phyloP scores from a whole-genome alignment of 2,113 vertebrate genomes.

The Anolis carolinensis region DNA sequence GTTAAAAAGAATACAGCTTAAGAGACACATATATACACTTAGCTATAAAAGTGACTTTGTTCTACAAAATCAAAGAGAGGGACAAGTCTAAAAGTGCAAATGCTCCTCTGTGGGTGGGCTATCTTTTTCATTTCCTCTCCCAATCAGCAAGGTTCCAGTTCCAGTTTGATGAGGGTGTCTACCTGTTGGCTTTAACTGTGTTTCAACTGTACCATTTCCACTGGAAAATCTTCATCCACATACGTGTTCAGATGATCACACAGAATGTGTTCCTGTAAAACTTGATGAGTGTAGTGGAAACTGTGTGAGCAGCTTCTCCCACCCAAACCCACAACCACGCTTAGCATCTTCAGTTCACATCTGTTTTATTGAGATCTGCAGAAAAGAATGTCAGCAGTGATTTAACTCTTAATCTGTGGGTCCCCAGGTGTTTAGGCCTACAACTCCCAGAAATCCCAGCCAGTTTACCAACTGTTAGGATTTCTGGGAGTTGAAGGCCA shows the following conservation, averaged over 20 bases:
- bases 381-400: neutral
- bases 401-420: too few relatives aligned
- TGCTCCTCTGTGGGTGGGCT: neutral
- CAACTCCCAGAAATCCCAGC: too few relatives aligned
- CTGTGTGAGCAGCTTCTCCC: neutral
- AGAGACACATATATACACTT: neutral
- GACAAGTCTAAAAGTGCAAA: neutral
- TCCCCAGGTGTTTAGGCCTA: too few relatives aligned
- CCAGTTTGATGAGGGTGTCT: slow-evolving; percentile 19
- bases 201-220: neutral
- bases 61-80: slow-evolving; percentile 14
- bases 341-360: neutral
- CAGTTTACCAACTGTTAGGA: too few relatives aligned
- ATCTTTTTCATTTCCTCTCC: neutral
- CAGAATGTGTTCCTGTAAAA: neutral
- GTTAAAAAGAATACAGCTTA: neutral
- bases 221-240: neutral
- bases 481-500: too few relatives aligned
- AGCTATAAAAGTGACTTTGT: neutral
- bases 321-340: neutral
- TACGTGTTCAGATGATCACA: neutral
- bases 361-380: slow-evolving; percentile 9
- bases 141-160: neutral
- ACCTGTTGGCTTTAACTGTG: slow-evolving; percentile 1
- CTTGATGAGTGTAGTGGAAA: slow-evolving; percentile 18